Evolutionary conservation across 2,113 vertebrate genomes (phyloP).

Genomic region (Mirounga angustirostris): DNA sequence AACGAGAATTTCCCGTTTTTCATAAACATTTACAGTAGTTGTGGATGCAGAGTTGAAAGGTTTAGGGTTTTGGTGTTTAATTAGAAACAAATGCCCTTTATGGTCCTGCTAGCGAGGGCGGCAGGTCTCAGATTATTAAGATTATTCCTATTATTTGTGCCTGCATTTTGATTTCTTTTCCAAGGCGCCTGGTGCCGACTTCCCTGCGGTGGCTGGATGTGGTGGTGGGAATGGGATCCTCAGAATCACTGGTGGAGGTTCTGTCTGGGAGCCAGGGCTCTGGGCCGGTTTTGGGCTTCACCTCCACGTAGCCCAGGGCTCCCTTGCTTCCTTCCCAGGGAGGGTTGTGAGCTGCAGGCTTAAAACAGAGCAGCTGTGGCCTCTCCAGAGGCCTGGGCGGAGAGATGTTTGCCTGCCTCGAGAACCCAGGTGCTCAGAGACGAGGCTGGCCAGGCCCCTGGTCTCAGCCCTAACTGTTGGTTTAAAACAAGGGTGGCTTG

Average conservation of each 20-base stretch:
- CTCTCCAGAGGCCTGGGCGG: background rate
- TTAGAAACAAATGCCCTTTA: slow-evolving; percentile 80
- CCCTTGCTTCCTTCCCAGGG: background rate
- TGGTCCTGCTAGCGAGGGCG: slow-evolving; percentile 61
- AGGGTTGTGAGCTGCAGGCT: background rate
- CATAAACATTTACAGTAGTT: slow-evolving; percentile 87
- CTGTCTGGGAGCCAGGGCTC: background rate
- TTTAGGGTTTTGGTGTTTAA: slow-evolving; percentile 84
- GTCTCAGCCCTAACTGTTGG: background rate
- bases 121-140: slow-evolving; percentile 72
- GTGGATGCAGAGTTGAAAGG: slow-evolving; percentile 85
- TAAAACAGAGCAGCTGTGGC: background rate
- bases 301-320: background rate
- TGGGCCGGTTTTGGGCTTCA: background rate
- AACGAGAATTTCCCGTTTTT: slow-evolving; percentile 86
- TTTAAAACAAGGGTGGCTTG: background rate
- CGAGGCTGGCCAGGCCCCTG: background rate
- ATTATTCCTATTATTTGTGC: slow-evolving; percentile 58
- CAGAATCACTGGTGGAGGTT: background rate
- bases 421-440: background rate
- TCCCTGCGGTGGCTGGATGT: background rate
- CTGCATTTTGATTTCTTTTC: slow-evolving; percentile 43
- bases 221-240: background rate
- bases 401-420: background rate
- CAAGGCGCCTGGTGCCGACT: background rate